Base-by-base conservation (phyloP, 2,113 vertebrate species). In the Mixornis gularis region DNA sequence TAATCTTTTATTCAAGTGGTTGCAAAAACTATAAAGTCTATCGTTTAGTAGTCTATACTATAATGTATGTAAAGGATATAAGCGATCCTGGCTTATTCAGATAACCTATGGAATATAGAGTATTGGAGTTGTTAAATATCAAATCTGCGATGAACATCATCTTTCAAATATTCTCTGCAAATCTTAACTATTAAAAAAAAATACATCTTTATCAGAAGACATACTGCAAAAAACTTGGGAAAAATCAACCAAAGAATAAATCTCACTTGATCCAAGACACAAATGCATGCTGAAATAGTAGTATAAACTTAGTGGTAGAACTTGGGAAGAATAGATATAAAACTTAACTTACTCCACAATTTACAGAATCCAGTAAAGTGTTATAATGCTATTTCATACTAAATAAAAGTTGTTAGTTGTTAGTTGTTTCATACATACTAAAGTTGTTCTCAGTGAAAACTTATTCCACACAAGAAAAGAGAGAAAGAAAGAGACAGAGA, bases 131-230 rank as follows among this genome's bases (percentile, higher is more conserved):
- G 4, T 4, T 66, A 44, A 86, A 70, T 5, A 16, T 12, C 13
- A 85, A 72, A 83, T 4, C 10, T 69, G 18, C 69, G 20, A 17
- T 3, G 40, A 76, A 48, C 2, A 9, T 19, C 13, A 43, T 12
- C 14, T 76, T 63, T 24, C 26, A 87, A 76, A 69, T 7, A 48
- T 40, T 5, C 18, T 52, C 44, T 65, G 13, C 1, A 72, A 77
- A 64, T 41, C 10, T 38, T 40, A 56, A n/a, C 4, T 5, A 5
- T 6, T 27, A 13, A 21, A 21, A 32, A 17, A 29, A 51, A 20
- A 13, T 6, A 9, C 0, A 3, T 4, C 1, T 51, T 38, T 81
- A 9, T 64, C 7, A 43, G 29, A 77, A 69, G 16, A 29, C 6
- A 46, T 3, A 40, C 10, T 12, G 19, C 4, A 29, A 74, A 81